Evolutionary conservation across 1,140 invertebrate genomes (phyloP).

Genomic region (Helicoverpa armigera): DNA sequence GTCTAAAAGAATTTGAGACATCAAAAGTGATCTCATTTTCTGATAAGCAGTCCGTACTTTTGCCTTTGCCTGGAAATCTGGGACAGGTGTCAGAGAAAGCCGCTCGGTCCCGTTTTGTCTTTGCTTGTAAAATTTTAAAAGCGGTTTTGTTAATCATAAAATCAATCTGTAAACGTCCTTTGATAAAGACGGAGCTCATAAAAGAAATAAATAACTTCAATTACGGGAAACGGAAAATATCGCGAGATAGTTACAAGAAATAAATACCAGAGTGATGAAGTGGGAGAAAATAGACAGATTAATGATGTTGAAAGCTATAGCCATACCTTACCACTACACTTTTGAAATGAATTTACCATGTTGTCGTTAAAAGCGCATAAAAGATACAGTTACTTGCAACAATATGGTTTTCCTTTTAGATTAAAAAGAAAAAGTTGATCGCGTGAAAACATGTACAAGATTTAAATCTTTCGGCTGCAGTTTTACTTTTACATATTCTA

Average conservation of each 20-base stretch:
- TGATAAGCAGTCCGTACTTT: conserved; percentile 34
- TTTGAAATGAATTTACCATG: background rate
- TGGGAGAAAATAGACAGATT: background rate
- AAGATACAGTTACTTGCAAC: background rate
- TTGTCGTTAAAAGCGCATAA: background rate
- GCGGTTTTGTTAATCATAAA: conserved; percentile 14
- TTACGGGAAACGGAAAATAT: background rate
- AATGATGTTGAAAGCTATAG: too few relatives aligned
- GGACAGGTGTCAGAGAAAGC: conserved; percentile 33
- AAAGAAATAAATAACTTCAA: background rate
- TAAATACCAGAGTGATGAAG: background rate
- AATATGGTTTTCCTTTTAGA: background rate
- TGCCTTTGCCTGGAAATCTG: conserved; percentile 28
- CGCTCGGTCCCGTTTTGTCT: conserved; percentile 9
- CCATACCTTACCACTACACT: background rate
- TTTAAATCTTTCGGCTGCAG: background rate
- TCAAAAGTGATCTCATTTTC: conserved; percentile 42
- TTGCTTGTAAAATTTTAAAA: conserved; percentile 2
- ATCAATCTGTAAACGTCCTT: background rate
- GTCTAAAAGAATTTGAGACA: conserved; percentile 23
- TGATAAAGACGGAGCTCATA: background rate
- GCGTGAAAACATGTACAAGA: conserved; percentile 14
- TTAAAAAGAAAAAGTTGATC: conserved; percentile 22
- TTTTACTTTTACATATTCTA: conserved; percentile 7
- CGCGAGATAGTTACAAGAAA: background rate